These are phyloP conservation scores for Bambusicola thoracicus DNA, from an alignment of 2,113 vertebrate species.

Conservation along the genomic window DNA sequence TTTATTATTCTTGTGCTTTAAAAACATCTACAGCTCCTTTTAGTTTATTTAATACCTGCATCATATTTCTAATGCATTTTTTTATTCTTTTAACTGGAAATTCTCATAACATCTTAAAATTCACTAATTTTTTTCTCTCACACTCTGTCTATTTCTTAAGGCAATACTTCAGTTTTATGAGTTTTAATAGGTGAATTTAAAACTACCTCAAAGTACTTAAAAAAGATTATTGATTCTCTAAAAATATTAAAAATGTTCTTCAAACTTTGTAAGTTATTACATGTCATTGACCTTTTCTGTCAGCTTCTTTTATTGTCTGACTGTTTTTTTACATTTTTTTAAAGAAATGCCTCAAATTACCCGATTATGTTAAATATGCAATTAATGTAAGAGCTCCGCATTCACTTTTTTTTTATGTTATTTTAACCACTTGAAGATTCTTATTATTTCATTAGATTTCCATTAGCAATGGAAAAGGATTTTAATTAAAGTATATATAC, in stretches of 20 bases:
- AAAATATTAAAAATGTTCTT: background rate
- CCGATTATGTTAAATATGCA: background rate
- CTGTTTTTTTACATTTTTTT: background rate
- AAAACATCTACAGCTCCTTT: background rate
- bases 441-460: background rate
- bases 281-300: background rate
- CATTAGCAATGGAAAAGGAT: background rate
- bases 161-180: background rate
- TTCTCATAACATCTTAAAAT: background rate
- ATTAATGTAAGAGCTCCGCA: background rate
- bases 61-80: background rate
- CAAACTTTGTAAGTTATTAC: background rate
- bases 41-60: background rate
- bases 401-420: background rate
- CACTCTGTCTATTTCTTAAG: background rate
- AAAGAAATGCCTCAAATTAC: background rate
- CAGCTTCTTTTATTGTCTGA: background rate
- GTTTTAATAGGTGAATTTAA: background rate
- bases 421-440: background rate
- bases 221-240: background rate
- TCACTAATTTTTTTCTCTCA: background rate
- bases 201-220: background rate
- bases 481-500: background rate
- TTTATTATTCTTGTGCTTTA: background rate
- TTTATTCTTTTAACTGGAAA: background rate